phyloP scores from a whole-genome alignment of 2,797 vertebrate genomes.

The Mycteria americana region DNA sequence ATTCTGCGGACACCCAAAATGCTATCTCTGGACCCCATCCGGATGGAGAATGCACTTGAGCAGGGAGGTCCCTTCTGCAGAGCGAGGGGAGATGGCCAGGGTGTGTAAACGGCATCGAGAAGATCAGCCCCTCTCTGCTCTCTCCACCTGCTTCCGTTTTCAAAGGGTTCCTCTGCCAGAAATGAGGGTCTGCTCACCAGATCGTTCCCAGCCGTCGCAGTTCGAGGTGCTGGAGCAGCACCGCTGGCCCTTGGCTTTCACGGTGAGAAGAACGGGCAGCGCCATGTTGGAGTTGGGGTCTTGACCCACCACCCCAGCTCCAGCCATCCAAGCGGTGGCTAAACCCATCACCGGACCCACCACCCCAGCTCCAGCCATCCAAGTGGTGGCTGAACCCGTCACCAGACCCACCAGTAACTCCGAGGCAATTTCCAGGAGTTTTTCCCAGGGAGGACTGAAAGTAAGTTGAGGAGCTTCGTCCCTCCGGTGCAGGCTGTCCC shows the following conservation, averaged over 20 bases:
- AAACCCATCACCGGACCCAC: not conserved
- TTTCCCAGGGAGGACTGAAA: not conserved
- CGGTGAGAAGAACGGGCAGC: fast-evolving
- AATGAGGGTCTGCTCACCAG: not conserved
- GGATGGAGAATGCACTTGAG: not conserved
- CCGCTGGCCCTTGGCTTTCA: not conserved
- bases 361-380: not conserved
- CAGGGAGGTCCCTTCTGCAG: not conserved
- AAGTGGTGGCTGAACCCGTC: not conserved
- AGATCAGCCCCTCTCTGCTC: not conserved
- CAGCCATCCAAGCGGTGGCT: not conserved
- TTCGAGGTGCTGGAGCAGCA: not conserved
- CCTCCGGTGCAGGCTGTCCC: not conserved
- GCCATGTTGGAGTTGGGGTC: not conserved
- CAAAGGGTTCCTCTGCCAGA: not conserved
- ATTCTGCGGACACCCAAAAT: not conserved
- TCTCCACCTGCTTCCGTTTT: not conserved
- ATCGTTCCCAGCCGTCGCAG: too few species aligned
- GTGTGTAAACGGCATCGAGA: not conserved
- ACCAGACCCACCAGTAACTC: not conserved
- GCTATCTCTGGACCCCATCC: not conserved
- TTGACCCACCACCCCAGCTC: not conserved
- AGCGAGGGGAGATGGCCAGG: not conserved
- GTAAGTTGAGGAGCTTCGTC: not conserved
- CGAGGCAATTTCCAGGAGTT: not conserved